phyloP scores from a whole-genome alignment of 30 jellyfish, hydroid and myxozoan genomes.

The Haliclystus octoradiatus region DNA sequence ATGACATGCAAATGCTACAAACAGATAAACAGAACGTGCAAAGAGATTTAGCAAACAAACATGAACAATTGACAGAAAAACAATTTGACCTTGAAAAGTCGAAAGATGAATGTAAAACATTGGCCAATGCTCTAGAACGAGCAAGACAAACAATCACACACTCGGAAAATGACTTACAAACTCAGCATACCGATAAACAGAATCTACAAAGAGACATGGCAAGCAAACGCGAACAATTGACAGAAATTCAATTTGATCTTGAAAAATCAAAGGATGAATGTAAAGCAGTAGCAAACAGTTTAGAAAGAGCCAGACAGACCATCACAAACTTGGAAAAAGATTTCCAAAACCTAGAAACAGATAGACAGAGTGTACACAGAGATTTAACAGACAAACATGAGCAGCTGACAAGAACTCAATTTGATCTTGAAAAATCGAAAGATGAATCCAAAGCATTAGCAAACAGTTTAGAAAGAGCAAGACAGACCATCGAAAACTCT shows the following conservation, averaged over 20 bases:
- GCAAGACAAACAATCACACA: neutral
- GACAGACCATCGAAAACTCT: neutral
- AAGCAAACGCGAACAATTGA: neutral
- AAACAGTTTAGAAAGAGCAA: neutral
- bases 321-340: neutral
- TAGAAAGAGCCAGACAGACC: neutral
- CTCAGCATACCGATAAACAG: no score
- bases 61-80: neutral
- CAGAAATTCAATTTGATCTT: neutral
- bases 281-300: neutral
- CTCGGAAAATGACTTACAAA: neutral
- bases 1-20: neutral
- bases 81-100: neutral
- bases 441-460: neutral
- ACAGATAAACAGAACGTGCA: no score
- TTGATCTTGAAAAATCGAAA: neutral
- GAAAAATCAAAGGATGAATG: neutral
- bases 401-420: neutral
- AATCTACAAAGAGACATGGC: neutral
- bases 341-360: no score
- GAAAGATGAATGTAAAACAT: neutral
- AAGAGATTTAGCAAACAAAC: neutral
- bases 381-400: neutral
- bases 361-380: no score
- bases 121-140: neutral